A percentile compares a stretch with the other conserved stretches of the same genome.
phyloP scores from a whole-genome alignment of 2,113 vertebrate species.

The Cygnus buccinator region DNA sequence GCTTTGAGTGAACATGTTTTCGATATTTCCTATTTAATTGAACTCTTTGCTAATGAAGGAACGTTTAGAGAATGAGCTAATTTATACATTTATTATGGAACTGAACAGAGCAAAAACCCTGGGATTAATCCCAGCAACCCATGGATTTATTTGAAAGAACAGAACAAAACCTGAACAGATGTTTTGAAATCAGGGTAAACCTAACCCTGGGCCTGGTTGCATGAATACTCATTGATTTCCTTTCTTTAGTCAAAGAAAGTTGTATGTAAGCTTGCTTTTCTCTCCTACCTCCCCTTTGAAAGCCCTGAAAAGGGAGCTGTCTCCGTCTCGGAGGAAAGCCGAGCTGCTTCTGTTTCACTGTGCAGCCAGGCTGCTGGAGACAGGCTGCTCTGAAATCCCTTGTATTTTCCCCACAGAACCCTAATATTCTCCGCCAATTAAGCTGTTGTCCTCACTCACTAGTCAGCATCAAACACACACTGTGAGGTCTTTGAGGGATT shows the following conservation, averaged over 20 bases:
- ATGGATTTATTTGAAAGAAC: not conserved
- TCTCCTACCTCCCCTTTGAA: not conserved
- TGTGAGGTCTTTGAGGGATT: not conserved
- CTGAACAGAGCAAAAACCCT: not conserved
- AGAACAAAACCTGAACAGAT: not conserved
- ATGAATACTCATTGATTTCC: not conserved
- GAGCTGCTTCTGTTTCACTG: not conserved
- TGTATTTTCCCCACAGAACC: not conserved
- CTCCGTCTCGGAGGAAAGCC: not conserved
- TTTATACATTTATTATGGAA: not conserved
- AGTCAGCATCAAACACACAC: accelerated
- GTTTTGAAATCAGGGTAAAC: not conserved
- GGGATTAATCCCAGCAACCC: not conserved
- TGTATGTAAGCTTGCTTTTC: not conserved
- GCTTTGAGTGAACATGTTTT: not conserved
- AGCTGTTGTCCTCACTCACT: accelerated
- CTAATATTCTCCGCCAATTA: not conserved
- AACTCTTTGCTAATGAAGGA: not conserved
- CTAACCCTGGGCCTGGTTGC: not conserved
- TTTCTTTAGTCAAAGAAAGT: not conserved
- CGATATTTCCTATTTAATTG: not conserved
- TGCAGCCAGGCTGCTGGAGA: not conserved
- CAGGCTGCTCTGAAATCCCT: not conserved
- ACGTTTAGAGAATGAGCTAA: not conserved
- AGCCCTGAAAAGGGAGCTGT: not conserved